Evolutionary conservation across 2,888 invertebrate genomes (phyloP), one percentile per base, ranked within the genome.

Genomic region (Matsumyia berberina): DNA sequence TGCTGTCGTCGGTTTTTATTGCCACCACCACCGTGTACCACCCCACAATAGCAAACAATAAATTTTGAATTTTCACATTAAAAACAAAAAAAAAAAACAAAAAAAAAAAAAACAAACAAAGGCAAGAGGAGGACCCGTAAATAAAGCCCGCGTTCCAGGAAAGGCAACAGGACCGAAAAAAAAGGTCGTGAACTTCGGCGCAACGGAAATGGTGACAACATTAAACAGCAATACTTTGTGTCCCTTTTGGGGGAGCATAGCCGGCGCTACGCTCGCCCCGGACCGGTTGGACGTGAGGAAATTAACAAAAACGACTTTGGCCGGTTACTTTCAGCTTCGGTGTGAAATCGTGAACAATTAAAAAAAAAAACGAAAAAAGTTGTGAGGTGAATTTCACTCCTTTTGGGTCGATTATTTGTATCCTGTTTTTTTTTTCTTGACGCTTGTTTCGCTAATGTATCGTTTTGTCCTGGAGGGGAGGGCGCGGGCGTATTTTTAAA

Each of bases 301-400:
- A 80, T 80, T 85, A 76, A 70, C 80, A 74, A 85, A 76, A 66
- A 58, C 64, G 44, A 69, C 58, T 24, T 62, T 51, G 67, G 62
- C 42, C 19, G 53, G 42, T 57, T 57, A 58, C 80, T 66, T 70
- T 80, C 70, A 74, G 51, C 58, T 49, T 57, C 64, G 85, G 85
- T 85, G 85, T 85, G 80, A 85, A 85, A 80, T 85, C 80, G 85
- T 76, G 74, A 80, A 85, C 85, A 85, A 80, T 79, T 85, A 80
- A 70, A 85, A 66, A 64, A 51, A 53, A 85, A 66, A 64, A 51
- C 46, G 24, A 24, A 24, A 24, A 70, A 85, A 76, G 53, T 70
- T 79, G 46, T 58, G 69, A 76, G 83, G 57, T 69, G 57, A 69
- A 69, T 62, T 37, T 39, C 19, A 78, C 57, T 64, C 73, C 39